Conservation (phyloP, 2,888 invertebrate genomes). For the Sussaba pulchella region DNA sequence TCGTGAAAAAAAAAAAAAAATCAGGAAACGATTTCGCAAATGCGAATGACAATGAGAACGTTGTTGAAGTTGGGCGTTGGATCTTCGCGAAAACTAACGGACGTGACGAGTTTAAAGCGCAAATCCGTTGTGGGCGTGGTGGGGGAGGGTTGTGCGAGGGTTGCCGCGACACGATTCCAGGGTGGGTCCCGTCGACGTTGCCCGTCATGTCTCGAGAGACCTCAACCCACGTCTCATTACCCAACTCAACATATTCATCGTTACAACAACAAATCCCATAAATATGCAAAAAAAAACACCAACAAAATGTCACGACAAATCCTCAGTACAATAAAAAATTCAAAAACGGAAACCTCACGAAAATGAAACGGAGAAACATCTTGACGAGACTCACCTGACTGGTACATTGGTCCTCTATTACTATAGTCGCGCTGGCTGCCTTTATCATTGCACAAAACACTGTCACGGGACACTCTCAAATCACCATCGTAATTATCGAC, state of each 20-base stretch:
- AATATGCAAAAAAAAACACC: background rate
- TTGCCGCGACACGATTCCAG: conserved; percentile 65
- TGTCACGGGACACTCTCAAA: conserved; percentile 75
- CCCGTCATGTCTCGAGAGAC: conserved; percentile 28
- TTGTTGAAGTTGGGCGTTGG: conserved; percentile 32
- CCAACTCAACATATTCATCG: background rate
- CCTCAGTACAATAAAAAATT: conserved; percentile 18
- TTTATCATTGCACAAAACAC: conserved; percentile 82
- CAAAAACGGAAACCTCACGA: background rate
- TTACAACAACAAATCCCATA: background rate
- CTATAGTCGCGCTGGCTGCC: conserved; percentile 73
- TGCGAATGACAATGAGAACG: background rate
- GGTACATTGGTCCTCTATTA: conserved; percentile 82
- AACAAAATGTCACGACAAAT: background rate
- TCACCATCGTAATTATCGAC: conserved; percentile 71
- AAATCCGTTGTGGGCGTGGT: conserved; percentile 73
- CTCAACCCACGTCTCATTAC: conserved; percentile 1
- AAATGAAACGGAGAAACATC: background rate
- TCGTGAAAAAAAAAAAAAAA: no score
- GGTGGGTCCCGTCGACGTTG: conserved; percentile 68
- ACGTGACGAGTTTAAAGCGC: conserved; percentile 52
- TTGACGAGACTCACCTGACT: conserved; percentile 78
- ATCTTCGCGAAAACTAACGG: conserved; percentile 59
- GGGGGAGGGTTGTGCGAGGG: conserved; percentile 69
- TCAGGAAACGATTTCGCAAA: background rate